These are phyloP conservation scores for Oreohelix idahoensis DNA, from an alignment of 1,140 invertebrate genomes.

Conservation along the genomic window DNA sequence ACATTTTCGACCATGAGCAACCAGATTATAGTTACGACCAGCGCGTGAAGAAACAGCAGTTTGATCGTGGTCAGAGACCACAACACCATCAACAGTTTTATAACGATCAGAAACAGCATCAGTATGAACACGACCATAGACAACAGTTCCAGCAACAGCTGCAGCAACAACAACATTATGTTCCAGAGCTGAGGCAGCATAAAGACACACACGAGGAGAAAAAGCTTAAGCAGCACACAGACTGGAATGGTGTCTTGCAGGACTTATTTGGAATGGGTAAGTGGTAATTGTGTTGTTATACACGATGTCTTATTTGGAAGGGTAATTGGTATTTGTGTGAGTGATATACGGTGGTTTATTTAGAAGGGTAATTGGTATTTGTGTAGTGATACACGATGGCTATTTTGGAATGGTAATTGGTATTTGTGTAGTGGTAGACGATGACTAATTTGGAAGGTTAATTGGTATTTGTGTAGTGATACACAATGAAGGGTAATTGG, in stretches of 20 bases:
- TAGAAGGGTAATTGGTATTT: too few species aligned
- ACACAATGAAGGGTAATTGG: too few species aligned
- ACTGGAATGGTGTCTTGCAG: conserved; percentile 54
- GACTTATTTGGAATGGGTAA: conserved; percentile 54
- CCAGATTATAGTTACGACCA: background rate
- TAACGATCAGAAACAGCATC: background rate
- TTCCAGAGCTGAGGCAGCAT: background rate
- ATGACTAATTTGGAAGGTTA: too few species aligned
- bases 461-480: too few species aligned
- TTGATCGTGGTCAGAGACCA: background rate
- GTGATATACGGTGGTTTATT: too few species aligned
- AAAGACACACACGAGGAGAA: background rate
- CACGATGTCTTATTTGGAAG: too few species aligned
- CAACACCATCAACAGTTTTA: background rate
- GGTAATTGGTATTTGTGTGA: too few species aligned
- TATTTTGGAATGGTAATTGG: too few species aligned
- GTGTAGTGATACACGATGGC: too few species aligned
- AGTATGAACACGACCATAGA: background rate
- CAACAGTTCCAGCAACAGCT: background rate
- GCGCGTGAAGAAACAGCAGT: background rate
- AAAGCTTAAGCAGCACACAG: conserved; percentile 34
- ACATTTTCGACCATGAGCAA: background rate
- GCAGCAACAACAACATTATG: background rate
- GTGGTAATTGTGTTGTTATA: too few species aligned
- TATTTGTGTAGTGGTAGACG: too few species aligned